Percentiles rank a stretch among this genome's conserved stretches.
phyloP scores from a whole-genome alignment of 2,888 invertebrate species.

The Electrophaes corylata region DNA sequence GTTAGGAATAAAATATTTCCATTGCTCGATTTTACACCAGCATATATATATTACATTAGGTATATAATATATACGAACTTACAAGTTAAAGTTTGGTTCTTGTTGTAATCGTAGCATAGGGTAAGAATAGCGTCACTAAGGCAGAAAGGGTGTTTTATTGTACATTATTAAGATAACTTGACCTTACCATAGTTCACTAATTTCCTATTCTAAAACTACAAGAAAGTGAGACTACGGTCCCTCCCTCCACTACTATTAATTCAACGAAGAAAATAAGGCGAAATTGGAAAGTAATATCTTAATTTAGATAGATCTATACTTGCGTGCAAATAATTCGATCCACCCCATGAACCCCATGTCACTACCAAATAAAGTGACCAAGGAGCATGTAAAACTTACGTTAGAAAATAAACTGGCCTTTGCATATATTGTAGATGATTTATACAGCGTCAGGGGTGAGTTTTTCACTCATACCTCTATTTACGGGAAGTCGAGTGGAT shows the following conservation, averaged over 20 bases:
- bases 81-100: conserved; percentile 72
- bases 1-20: conserved; percentile 82
- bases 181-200: conserved; percentile 44
- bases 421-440: too few relatives aligned
- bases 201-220: not conserved
- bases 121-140: conserved; percentile 81
- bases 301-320: conserved; percentile 48
- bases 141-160: conserved; percentile 82
- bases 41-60: conserved; percentile 2
- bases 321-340: not conserved
- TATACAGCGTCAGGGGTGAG: too few relatives aligned
- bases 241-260: conserved; percentile 25
- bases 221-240: not conserved
- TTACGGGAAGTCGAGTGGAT: too few relatives aligned
- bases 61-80: conserved; percentile 69
- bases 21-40: conserved; percentile 71
- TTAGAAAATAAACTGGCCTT: too few relatives aligned
- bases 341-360: too few relatives aligned
- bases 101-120: conserved; percentile 70
- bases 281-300: conserved; percentile 59
- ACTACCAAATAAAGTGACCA: too few relatives aligned
- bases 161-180: conserved; percentile 64
- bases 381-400: too few relatives aligned
- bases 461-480: too few relatives aligned
- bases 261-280: conserved; percentile 61